phyloP scores from a whole-genome alignment of 1,140 invertebrate species.

The Lethocerus indicus region DNA sequence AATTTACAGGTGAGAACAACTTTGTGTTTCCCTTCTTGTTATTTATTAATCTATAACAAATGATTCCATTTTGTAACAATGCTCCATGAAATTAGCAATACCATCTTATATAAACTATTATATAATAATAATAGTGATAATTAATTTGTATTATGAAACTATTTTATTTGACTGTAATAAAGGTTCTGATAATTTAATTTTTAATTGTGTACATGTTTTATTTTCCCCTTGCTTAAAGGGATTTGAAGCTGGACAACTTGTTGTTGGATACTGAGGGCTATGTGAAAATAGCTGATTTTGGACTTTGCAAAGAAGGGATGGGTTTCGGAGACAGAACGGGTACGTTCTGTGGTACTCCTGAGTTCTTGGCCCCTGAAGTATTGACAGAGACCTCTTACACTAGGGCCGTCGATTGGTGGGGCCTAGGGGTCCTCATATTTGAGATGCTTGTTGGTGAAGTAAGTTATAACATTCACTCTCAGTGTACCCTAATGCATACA shows the following conservation, averaged over 20 bases:
- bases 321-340: constrained; percentile 92
- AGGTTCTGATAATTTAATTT: background rate
- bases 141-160: background rate
- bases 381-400: constrained; percentile 97
- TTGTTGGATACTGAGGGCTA: constrained; percentile 95
- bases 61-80: too few species aligned
- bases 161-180: background rate
- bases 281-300: constrained; percentile 98
- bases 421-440: constrained; percentile 96
- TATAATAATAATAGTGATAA: background rate
- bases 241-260: constrained; percentile 97
- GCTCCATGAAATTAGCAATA: background rate
- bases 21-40: background rate
- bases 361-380: constrained; percentile 97
- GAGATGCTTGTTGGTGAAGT: constrained; percentile 99
- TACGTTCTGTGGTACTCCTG: constrained; percentile 98
- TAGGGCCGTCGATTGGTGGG: constrained; percentile 99
- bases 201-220: constrained; percentile 2
- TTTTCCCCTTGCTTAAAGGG: constrained; percentile 46
- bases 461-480: constrained; percentile 19
- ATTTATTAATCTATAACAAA: too few species aligned
- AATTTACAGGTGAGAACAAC: constrained; percentile 58
- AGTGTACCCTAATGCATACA: too few species aligned
- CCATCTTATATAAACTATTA: background rate
- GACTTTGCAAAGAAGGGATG: constrained; percentile 99